Evolutionary conservation across 2,888 invertebrate species (phyloP).

Genomic region (Melanostoma scalare): DNA sequence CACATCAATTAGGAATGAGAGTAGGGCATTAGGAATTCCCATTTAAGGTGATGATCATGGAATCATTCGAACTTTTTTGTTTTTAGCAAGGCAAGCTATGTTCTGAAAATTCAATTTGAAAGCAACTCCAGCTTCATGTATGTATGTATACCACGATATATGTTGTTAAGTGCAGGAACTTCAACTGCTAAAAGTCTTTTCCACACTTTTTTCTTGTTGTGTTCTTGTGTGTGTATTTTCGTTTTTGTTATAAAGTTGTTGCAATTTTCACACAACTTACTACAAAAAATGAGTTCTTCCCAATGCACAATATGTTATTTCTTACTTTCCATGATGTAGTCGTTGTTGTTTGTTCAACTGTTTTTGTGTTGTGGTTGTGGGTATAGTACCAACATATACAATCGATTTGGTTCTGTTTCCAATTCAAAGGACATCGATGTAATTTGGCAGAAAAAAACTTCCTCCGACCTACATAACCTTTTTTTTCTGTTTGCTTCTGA

Average conservation of each 20-base stretch:
- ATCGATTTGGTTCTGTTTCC: constrained; percentile 68
- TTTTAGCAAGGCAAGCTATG: neutral
- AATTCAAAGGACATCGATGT: constrained; percentile 70
- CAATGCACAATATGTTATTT: constrained; percentile 45
- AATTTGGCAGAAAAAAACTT: constrained; percentile 55
- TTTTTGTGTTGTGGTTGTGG: constrained; percentile 44
- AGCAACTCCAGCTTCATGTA: constrained; percentile 11
- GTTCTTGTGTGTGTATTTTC: neutral
- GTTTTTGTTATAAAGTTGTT: neutral
- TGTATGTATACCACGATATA: constrained; percentile 9
- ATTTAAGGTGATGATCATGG: constrained; percentile 14
- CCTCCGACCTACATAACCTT: constrained; percentile 36
- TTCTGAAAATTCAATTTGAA: constrained; percentile 39
- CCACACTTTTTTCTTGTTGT: constrained; percentile 1
- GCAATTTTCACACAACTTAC: no score
- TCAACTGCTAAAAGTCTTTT: constrained; percentile 36
- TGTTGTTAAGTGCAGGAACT: constrained; percentile 32
- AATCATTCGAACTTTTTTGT: neutral
- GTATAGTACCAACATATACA: constrained; percentile 33
- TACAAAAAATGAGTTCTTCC: neutral
- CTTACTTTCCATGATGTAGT: constrained; percentile 8
- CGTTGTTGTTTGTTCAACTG: constrained; percentile 9
- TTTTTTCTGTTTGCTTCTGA: constrained; percentile 3
- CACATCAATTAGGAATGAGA: constrained; percentile 32
- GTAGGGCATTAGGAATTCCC: constrained; percentile 16